Evolutionary conservation across 2,113 vertebrate genomes (phyloP), one percentile per base, ranked within the genome.

Genomic region (Callorhinus ursinus): DNA sequence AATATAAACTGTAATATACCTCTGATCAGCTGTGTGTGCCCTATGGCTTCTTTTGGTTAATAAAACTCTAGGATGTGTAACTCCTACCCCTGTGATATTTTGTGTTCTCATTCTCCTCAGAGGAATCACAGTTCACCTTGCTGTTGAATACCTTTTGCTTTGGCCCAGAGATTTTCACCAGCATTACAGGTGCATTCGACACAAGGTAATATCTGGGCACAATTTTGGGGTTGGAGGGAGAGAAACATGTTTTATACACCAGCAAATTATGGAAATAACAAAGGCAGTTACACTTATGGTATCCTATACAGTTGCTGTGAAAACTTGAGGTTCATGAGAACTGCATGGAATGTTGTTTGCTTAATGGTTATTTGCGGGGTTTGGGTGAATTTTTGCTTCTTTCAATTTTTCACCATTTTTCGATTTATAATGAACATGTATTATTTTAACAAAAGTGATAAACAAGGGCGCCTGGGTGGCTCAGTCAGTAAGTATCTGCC

Each of bases 31-130:
- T n/a, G 16, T 76, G 31, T 67, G 57, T 83, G 80, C 49, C 49
- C 55, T 33, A 53, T 53, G 72, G 79, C 21, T 86, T 96, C 72
- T 92, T 90, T 59, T 49, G 49, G 79, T 55, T 79, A 69, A 19
- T 79, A 95, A 88, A 93, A 82, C 57, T 93, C 77, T 87, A 95
- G 79, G 86, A 92, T 67, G 72, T 92, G 90, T 93, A 95, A 95
- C 53, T 63, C 92, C 67, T 53, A 63, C 24, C 51, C 88, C 93
- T 90, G 39, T 83, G 74, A 26, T 13, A 33, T 67, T 79, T 24
- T 93, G 77, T 61, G 19, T 65, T 81, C 22, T 61, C n/a, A 72
- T 46, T 92, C n/a, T 96, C 69, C 46, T 65, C 9, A 59, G 46
- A 53, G 74, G 55, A 80, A n/a, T 63, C 49, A 74, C 22, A 77